Evolutionary conservation across 2,888 invertebrate genomes (phyloP).

Genomic region (Pteria penguin): DNA sequence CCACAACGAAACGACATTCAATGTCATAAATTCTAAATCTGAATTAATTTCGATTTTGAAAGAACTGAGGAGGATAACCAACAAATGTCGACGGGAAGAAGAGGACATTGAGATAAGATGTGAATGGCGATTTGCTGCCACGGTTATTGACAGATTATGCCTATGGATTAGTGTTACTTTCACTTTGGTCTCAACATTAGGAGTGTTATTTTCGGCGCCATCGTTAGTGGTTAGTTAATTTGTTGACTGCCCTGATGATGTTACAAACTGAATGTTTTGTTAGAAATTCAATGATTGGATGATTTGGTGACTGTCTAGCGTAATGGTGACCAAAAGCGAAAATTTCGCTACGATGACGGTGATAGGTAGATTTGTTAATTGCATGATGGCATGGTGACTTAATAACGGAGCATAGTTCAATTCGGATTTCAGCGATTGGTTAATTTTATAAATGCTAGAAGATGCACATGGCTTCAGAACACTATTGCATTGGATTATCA

Average conservation of each 20-base stretch:
- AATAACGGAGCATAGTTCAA: no score
- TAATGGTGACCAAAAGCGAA: no score
- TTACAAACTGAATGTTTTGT: no score
- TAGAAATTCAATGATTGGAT: background rate
- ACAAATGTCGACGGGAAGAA: slow-evolving; percentile 96
- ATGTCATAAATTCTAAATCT: slow-evolving; percentile 77
- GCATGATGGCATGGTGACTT: no score
- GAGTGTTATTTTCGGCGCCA: slow-evolving; percentile 76
- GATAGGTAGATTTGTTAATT: no score
- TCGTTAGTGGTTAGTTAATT: slow-evolving; percentile 64
- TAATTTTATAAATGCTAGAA: no score
- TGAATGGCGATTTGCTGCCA: slow-evolving; percentile 99
- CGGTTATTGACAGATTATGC: slow-evolving; percentile 98
- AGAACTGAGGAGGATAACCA: slow-evolving; percentile 95
- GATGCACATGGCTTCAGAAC: no score
- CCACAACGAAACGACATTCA: slow-evolving; percentile 46
- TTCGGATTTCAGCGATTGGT: no score
- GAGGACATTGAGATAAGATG: slow-evolving; percentile 95
- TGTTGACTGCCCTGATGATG: no score
- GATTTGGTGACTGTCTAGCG: background rate
- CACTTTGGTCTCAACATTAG: slow-evolving; percentile 88
- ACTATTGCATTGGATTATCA: no score
- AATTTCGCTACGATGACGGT: no score
- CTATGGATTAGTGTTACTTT: slow-evolving; percentile 90
- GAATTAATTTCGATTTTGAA: slow-evolving; percentile 96